Base-by-base conservation (phyloP, 1,140 invertebrate species). In the Heliconius melpomene region DNA sequence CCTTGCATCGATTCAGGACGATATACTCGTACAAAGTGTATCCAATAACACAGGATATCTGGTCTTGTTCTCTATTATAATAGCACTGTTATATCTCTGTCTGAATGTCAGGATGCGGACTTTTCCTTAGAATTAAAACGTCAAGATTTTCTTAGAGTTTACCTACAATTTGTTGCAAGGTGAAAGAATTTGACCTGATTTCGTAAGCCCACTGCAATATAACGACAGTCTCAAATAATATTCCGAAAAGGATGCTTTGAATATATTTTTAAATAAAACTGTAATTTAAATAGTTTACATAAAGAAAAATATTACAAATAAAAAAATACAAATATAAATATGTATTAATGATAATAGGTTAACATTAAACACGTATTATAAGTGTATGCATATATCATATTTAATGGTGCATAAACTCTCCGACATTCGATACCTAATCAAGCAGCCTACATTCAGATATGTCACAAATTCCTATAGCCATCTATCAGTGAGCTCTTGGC, bases 401-500 rank as follows among this genome's bases (percentile, higher is more conserved):
- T 66, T 2, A 26, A 66, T 29, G 11, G 60, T 7, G 60, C 23
- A 26, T 26, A 66, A 13, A 23, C 13, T 66, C n/a, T 26, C 23
- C 11, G 26, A 29, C 9, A 29, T 76, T 50, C 60, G 16, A 46
- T 70, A 50, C 71, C 23, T 46, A 77, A 77, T 77, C 26, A 77
- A 26, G 38, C 11, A 77, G 75, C 29, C 60, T 77, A 71, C 52
- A 77, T 72, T 77, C 46, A 46, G 70, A 72, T 54, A 72, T 54
- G 26, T 72, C 26, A 26, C 76, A 77, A 77, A 72, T 77, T 71
- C 66, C 75, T 72, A 77, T 50, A 38, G 75, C 60, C 66, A 77
- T 77, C 70, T 46, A 77, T 77, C 46, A 72, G 76, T 52, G n/a
- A 54, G 40, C 70, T 77, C 60, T 77, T 77, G 75, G 75, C 75